These are phyloP conservation scores for Diacarnus erythraeanus DNA, from an alignment of 37 sponge, comb jelly and placozoan species.

Conservation along the genomic window DNA sequence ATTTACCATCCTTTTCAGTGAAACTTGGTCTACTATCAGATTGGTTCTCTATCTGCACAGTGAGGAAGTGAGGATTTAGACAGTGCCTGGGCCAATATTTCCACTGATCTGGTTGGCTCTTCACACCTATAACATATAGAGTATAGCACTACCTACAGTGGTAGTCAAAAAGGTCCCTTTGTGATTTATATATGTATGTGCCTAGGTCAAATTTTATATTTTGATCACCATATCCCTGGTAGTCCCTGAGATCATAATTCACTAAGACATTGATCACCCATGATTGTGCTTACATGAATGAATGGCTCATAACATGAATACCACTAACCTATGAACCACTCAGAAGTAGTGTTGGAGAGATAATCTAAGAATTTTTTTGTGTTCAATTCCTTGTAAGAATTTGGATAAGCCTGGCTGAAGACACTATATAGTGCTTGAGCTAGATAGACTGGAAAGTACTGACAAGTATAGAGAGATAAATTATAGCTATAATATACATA, in stretches of 20 bases:
- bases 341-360: conserved; percentile 36
- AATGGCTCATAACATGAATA: too few species aligned
- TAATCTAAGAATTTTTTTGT: conserved; percentile 25
- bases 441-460: conserved; percentile 66
- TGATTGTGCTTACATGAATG: too few species aligned
- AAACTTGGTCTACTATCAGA: too few species aligned
- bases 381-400: conserved; percentile 39
- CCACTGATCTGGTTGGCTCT: conserved; percentile 41
- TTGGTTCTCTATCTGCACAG: neutral
- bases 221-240: too few species aligned
- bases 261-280: too few species aligned
- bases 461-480: neutral
- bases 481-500: neutral
- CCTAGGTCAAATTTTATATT: too few species aligned
- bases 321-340: conserved; percentile 69
- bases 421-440: conserved; percentile 62
- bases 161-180: neutral
- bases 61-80: conserved; percentile 40
- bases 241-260: too few species aligned
- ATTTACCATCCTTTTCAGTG: neutral
- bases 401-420: conserved; percentile 67
- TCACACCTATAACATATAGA: conserved; percentile 49
- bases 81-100: conserved; percentile 55
- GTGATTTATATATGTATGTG: neutral
- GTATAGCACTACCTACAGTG: too few species aligned